Conservation (phyloP, 2,113 vertebrate genomes). For the Ceyx melanurus region DNA sequence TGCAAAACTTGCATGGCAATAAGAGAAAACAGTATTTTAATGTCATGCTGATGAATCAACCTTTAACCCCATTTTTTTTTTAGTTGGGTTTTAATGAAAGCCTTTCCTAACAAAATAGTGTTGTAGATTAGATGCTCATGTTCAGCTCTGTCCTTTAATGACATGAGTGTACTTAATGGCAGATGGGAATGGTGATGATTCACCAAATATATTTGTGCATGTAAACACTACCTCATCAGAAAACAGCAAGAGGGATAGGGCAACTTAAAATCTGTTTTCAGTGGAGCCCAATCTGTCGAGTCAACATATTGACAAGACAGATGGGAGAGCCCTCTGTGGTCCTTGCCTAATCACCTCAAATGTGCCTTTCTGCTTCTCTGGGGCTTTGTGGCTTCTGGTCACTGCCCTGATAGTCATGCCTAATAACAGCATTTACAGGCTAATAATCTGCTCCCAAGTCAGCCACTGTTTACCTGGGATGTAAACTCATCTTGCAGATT, state of each 20-base stretch:
- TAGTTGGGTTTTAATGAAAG: not conserved
- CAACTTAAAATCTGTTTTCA: not conserved
- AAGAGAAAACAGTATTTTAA: no score
- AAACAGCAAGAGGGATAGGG: not conserved
- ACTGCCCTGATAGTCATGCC: not conserved
- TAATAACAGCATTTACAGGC: not conserved
- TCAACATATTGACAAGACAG: not conserved
- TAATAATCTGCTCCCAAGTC: not conserved
- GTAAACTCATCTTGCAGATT: not conserved
- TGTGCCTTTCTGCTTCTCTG: not conserved
- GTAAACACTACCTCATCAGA: not conserved
- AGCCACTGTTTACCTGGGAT: not conserved
- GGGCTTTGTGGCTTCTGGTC: not conserved
- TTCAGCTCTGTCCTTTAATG: not conserved
- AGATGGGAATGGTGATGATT: slow-evolving; percentile 26
- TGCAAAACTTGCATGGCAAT: not conserved
- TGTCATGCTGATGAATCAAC: not conserved
- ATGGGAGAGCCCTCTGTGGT: not conserved
- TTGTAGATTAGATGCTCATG: not conserved
- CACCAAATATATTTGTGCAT: not conserved
- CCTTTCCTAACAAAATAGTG: not conserved
- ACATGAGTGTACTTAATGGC: not conserved
- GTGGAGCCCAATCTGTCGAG: not conserved
- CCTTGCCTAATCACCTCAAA: not conserved
- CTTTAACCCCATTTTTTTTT: not conserved